Conservation (phyloP, 1,140 invertebrate species). For the Agrypnia vestita region DNA sequence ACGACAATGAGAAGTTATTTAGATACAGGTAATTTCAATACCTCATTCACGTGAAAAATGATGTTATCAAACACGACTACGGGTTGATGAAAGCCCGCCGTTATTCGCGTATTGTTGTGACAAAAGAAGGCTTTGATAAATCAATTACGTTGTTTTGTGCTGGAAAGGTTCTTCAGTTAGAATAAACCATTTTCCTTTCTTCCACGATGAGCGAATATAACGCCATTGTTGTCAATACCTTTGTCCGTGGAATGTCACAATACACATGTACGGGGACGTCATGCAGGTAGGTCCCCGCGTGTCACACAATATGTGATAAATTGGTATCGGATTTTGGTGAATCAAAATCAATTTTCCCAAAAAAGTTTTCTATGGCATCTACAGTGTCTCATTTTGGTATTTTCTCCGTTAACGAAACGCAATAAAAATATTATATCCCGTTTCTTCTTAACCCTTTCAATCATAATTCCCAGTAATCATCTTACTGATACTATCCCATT, state of each 20-base stretch:
- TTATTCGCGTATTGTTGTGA: conserved; percentile 33
- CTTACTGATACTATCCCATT: too few species aligned
- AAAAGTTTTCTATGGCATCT: conserved; percentile 35
- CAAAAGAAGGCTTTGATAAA: conserved; percentile 48
- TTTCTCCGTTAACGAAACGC: neutral
- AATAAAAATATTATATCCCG: too few species aligned
- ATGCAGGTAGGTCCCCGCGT: conserved; percentile 18
- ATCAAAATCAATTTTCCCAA: conserved; percentile 44
- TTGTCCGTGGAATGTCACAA: conserved; percentile 43
- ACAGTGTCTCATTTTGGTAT: conserved; percentile 15
- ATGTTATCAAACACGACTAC: conserved; percentile 39
- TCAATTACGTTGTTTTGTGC: conserved; percentile 44
- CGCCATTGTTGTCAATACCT: conserved; percentile 40
- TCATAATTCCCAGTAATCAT: too few species aligned
- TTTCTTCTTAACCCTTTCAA: too few species aligned
- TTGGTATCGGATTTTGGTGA: conserved; percentile 46
- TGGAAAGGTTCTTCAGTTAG: conserved; percentile 31
- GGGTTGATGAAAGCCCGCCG: conserved; percentile 13
- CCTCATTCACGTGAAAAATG: conserved; percentile 17
- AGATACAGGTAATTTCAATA: too few species aligned
- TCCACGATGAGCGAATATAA: conserved; percentile 42
- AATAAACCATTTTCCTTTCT: conserved; percentile 49
- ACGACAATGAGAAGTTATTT: too few species aligned
- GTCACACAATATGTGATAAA: conserved; percentile 46
- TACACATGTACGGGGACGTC: conserved; percentile 24